A percentile compares a stretch with the other conserved stretches of the same genome.
phyloP scores from a whole-genome alignment of 2,888 invertebrate genomes.

The Tyria jacobaeae region DNA sequence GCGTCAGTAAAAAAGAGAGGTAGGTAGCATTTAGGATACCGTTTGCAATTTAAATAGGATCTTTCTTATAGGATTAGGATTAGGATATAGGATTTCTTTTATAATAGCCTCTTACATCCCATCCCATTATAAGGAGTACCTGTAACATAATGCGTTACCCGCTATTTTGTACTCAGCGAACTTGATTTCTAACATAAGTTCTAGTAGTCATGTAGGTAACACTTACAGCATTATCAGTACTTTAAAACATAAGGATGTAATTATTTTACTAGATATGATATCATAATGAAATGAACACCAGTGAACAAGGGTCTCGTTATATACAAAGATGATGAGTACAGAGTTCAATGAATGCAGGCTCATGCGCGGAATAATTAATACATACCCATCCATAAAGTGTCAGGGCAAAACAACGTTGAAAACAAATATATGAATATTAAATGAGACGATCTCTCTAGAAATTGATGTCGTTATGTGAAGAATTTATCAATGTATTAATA shows the following conservation, averaged over 20 bases:
- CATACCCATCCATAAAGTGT: conserved; percentile 73
- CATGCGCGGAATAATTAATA: conserved; percentile 76
- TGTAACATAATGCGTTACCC: too few relatives aligned
- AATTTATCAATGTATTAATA: conserved; percentile 31
- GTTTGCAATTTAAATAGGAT: too few relatives aligned
- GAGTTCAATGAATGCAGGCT: conserved; percentile 67
- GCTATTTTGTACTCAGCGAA: too few relatives aligned
- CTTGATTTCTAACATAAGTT: too few relatives aligned
- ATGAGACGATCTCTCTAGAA: conserved; percentile 64
- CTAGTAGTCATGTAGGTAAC: not conserved
- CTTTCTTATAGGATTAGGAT: too few relatives aligned
- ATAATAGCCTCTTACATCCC: too few relatives aligned
- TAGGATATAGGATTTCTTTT: too few relatives aligned
- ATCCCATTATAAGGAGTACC: too few relatives aligned
- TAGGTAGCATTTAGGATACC: too few relatives aligned
- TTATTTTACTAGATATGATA: not conserved
- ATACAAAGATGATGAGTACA: conserved; percentile 45
- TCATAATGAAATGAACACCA: not conserved
- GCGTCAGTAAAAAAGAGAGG: too few relatives aligned
- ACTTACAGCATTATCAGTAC: not conserved
- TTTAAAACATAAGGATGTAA: not conserved
- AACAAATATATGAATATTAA: conserved; percentile 83
- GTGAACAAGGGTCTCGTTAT: conserved; percentile 43
- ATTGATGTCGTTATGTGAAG: conserved; percentile 52
- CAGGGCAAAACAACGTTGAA: conserved; percentile 68